Evolutionary conservation across 2,113 vertebrate genomes (phyloP), one percentile per base, ranked within the genome.

Genomic region (Gavialis gangeticus): DNA sequence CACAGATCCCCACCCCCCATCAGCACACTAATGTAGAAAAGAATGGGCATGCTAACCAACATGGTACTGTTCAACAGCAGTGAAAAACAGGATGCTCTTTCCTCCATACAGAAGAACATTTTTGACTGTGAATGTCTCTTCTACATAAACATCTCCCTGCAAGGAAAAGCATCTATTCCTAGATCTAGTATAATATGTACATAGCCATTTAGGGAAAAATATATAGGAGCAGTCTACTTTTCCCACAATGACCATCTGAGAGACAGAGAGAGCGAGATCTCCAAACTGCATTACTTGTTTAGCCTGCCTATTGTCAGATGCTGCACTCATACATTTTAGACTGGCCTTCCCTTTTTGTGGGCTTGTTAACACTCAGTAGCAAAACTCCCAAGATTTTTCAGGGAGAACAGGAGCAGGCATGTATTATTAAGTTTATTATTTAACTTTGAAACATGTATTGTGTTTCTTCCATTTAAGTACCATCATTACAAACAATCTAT

Each of bases 211-310:
- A 46, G 34, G 8, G 46, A 57, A 86, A 81, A 84, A 9, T 3
- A 78, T 3, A 10, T 4, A 46, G 46, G 46, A 46, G 46, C 46
- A 46, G 46, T 46, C 46, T 46, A 46, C 46, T 46, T 46, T 0
- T 67, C 22, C 76, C 85, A 86, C 18, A 12, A 59, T 12, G 21
- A 62, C 0, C 85, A 17, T 2, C 11, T 86, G 54, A 6, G 17
- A 75, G 10, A 46, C 82, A 63, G 13, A 66, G 7, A 0, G 0
- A 87, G 0, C 84, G 24, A 4, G 2, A 1, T 10, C 63, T 34
- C 69, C 21, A 46, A 22, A 73, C 12, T 28, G 17, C 13, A 37
- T 46, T 54, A 89, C 67, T 34, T 5, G 0, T 13, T 89, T 46
- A 64, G 2, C 13, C 66, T 54, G 21, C 3, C 16, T 27, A 3